Conservation (phyloP, 2,797 vertebrate genomes). For the Acropternis orthonyx region DNA sequence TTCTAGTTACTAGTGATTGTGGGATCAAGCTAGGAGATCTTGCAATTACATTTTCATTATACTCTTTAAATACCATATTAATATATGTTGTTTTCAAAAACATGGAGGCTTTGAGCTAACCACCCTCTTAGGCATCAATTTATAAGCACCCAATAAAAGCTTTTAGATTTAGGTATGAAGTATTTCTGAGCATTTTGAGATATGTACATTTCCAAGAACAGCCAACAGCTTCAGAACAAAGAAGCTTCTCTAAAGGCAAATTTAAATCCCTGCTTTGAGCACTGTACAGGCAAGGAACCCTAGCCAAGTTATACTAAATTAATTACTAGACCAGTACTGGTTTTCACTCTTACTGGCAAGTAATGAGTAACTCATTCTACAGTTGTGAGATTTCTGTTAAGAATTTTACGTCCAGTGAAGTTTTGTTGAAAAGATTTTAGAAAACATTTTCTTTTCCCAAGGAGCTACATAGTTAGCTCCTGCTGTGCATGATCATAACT, state of each 20-base stretch:
- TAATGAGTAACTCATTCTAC: background rate
- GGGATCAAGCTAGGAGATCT: background rate
- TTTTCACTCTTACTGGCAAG: background rate
- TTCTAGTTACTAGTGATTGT: background rate
- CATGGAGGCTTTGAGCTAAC: background rate
- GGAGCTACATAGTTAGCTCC: background rate
- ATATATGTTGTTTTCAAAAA: background rate
- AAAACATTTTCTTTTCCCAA: background rate
- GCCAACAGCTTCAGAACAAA: background rate
- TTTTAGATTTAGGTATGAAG: background rate
- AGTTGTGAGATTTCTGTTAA: background rate
- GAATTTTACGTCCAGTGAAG: background rate
- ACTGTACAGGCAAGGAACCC: background rate
- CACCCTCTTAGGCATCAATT: background rate
- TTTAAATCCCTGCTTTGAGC: background rate
- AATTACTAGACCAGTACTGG: background rate
- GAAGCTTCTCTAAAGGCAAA: background rate
- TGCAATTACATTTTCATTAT: background rate
- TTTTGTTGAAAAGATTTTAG: background rate
- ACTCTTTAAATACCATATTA: background rate
- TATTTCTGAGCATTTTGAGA: background rate
- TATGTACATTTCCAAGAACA: background rate
- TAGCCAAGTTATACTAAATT: background rate
- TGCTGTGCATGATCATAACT: background rate
- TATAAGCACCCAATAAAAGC: background rate